These are phyloP conservation scores for Heliconius congener DNA, from an alignment of 1,140 invertebrate genomes.

Conservation along the genomic window DNA sequence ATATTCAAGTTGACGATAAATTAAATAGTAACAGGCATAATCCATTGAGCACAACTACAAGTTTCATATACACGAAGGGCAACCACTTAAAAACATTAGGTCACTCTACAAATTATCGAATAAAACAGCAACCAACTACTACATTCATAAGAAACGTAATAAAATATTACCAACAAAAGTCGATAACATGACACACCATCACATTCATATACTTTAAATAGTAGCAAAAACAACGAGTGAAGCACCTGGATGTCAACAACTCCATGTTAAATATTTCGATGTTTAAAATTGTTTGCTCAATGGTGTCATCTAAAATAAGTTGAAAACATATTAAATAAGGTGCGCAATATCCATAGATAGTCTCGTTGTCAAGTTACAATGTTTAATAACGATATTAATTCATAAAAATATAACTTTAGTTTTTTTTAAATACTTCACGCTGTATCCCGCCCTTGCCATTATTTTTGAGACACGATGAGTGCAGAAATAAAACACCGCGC, in stretches of 20 bases:
- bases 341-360: background rate
- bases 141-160: background rate
- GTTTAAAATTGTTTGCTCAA: conserved; percentile 1
- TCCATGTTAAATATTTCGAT: background rate
- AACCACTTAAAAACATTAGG: background rate
- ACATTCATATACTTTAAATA: background rate
- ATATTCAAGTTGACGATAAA: background rate
- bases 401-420: too few species aligned
- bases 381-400: too few species aligned
- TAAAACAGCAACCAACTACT: background rate
- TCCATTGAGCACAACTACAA: background rate
- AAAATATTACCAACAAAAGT: background rate
- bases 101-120: background rate
- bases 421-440: too few species aligned
- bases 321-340: background rate
- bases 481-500: too few species aligned
- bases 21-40: background rate
- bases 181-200: background rate
- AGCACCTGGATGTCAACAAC: background rate
- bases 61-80: background rate
- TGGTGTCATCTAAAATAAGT: conserved; percentile 12
- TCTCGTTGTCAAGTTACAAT: background rate
- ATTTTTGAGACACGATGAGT: too few species aligned
- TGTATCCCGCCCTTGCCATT: too few species aligned
- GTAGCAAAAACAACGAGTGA: conserved; percentile 4